Evolutionary conservation across 2,797 vertebrate genomes (phyloP), one percentile per base, ranked within the genome.

Genomic region (Cuniculus paca): DNA sequence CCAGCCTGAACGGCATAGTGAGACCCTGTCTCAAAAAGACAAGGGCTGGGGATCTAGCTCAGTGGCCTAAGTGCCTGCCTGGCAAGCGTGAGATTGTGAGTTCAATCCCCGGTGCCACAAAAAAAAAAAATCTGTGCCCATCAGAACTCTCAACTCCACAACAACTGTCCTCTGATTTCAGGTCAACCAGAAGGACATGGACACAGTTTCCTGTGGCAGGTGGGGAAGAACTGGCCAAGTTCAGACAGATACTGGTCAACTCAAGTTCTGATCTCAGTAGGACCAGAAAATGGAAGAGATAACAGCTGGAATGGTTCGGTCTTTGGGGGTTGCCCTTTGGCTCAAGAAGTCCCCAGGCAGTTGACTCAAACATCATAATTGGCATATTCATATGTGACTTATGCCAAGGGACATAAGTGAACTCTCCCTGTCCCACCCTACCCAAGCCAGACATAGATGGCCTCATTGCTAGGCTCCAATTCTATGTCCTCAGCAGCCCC

Each of bases 341-440:
- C 48, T 91, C 63, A 96, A 97, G 79, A 86, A 84, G 60, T 97
- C 90, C 36, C 60, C 61, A 91, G 58, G 63, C 70, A 56, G 39
- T 91, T 96, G 94, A 94, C 39, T 89, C 68, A 94, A 91, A 83
- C n/a, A 19, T 20, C 19, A 58, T 88, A 90, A 96, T 45, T 96
- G 70, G 56, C 31, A 81, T 86, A 94, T 81, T 93, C 86, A 84
- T 45, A n/a, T 65, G 70, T 75, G 80, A 88, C 75, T 88, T 91
- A 83, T 58, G 70, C 82, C 60, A 95, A 94, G 77, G 60, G 70
- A 87, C 63, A 90, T 89, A 91, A 91, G 63, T 68, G 58, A 86
- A 91, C 6, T 4, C 12, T 75, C 60, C 79, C 58, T 56, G 45
- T 52, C n/a, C 54, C 63, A 94, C 70, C 74, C 63, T 24, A 78